Percentiles rank a stretch among this genome's conserved stretches.
These are phyloP conservation scores for Anoura caudifer DNA, from an alignment of 2,113 vertebrate genomes.

Conservation along the genomic window DNA sequence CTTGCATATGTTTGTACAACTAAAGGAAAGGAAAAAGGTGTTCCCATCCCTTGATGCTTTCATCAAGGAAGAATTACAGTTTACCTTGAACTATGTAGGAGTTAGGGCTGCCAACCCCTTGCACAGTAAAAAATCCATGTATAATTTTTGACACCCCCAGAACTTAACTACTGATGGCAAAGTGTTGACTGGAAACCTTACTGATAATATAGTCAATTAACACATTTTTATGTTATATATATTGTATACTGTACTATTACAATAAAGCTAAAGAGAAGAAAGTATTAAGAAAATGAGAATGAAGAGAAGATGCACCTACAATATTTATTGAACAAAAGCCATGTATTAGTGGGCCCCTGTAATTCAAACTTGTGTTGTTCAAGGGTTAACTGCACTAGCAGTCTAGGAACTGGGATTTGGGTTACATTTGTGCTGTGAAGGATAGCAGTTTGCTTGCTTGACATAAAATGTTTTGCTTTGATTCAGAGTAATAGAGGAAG, in stretches of 20 bases:
- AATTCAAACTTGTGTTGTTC: background rate
- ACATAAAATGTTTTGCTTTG: background rate
- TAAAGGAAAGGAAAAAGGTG: background rate
- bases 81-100: background rate
- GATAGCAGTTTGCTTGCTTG: background rate
- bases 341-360: background rate
- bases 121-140: too few species aligned
- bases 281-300: background rate
- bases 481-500: background rate
- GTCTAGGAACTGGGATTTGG: background rate
- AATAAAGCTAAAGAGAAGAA: background rate
- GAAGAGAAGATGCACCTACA: background rate
- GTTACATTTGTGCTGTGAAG: background rate
- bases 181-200: background rate
- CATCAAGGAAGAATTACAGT: background rate
- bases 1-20: background rate
- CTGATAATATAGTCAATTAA: background rate
- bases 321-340: background rate
- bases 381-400: background rate
- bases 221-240: background rate
- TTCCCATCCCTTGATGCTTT: background rate
- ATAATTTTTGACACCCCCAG: background rate
- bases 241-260: background rate
- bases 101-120: background rate
- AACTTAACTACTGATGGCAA: too few species aligned